Evolutionary conservation across 1,140 invertebrate genomes (phyloP).

Genomic region (Globodera rostochiensis): DNA sequence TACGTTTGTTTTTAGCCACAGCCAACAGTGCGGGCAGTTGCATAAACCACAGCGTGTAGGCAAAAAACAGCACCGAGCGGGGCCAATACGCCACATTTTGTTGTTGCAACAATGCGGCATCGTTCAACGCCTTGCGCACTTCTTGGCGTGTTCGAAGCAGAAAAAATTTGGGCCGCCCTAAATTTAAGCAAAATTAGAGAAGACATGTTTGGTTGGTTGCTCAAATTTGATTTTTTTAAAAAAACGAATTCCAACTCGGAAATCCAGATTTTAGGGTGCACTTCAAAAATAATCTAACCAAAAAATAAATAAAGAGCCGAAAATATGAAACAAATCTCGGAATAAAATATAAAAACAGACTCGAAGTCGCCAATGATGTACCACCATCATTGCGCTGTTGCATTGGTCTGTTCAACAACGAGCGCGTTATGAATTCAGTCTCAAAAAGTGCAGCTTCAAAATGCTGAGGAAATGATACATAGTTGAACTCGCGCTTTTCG

Average conservation of each 20-base stretch:
- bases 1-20: constrained; percentile 72
- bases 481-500: constrained; percentile 55
- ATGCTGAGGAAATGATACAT: constrained; percentile 52
- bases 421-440: constrained; percentile 35
- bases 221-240: no score
- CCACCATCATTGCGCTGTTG: neutral
- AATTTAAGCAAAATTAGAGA: neutral
- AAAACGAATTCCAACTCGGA: no score
- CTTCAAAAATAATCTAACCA: neutral
- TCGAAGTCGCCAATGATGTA: constrained; percentile 1
- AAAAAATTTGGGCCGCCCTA: constrained; percentile 26
- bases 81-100: constrained; percentile 82
- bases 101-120: constrained; percentile 74
- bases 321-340: no score
- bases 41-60: constrained; percentile 89
- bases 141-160: constrained; percentile 68
- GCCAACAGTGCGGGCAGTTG: constrained; percentile 81
- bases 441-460: constrained; percentile 59
- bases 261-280: neutral
- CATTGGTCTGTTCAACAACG: neutral
- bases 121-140: constrained; percentile 42
- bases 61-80: constrained; percentile 72
- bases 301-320: constrained; percentile 11
- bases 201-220: no score
- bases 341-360: constrained; percentile 7